Conservation (phyloP, 2,888 invertebrate species). For the Idaea straminata region DNA sequence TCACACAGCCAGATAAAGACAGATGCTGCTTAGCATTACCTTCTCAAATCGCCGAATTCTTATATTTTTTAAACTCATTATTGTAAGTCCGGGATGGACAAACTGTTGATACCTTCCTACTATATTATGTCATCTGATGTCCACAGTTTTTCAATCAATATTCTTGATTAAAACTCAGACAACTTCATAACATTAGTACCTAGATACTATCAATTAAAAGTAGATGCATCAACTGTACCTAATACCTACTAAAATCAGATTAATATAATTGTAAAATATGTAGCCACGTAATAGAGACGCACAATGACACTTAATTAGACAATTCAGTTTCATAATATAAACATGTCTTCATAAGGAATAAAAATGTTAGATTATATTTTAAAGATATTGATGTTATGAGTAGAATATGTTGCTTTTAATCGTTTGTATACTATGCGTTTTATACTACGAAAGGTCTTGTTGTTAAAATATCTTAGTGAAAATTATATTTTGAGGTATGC, state of each 20-base stretch:
- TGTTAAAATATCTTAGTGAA: not conserved
- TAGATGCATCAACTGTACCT: not conserved
- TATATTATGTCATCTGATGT: no score
- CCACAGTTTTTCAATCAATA: no score
- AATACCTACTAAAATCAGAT: not conserved
- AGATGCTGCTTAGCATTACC: no score
- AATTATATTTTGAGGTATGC: not conserved
- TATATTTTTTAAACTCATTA: no score
- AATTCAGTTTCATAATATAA: constrained; percentile 30
- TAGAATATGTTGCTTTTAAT: constrained; percentile 42
- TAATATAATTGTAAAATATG: constrained; percentile 18
- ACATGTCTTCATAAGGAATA: constrained; percentile 11
- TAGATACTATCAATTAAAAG: not conserved
- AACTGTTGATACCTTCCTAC: no score
- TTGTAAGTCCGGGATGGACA: no score
- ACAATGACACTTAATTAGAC: constrained; percentile 46
- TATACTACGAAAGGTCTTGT: constrained; percentile 28
- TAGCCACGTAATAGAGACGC: constrained; percentile 68
- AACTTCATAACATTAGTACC: no score
- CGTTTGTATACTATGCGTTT: constrained; percentile 36
- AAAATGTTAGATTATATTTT: constrained; percentile 21
- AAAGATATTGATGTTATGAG: constrained; percentile 41
- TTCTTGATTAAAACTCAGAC: no score
- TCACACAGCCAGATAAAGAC: not conserved
- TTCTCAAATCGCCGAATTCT: no score